phyloP scores from a whole-genome alignment of 2,797 vertebrate genomes.

The Notamacropus eugenii region DNA sequence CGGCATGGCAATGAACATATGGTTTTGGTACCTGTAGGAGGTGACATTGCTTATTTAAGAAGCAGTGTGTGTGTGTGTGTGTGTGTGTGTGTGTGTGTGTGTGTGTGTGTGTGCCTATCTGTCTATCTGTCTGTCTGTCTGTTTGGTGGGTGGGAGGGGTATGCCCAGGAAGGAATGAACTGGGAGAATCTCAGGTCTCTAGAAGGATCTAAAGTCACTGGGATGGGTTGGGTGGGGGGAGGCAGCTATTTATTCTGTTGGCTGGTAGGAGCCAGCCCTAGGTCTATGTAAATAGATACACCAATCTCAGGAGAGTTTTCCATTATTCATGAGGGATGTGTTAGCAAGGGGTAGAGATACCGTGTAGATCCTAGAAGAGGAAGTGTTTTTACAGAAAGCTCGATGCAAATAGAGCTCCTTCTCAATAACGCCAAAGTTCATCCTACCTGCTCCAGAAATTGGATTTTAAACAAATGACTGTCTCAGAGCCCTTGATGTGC shows the following conservation, averaged over 20 bases:
- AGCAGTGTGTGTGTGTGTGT: no score
- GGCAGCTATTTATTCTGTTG: background rate
- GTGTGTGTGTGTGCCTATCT: no score
- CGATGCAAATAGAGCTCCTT: conserved; percentile 73
- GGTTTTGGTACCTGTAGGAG: background rate
- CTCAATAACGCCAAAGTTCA: conserved; percentile 71
- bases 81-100: background rate
- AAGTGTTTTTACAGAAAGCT: conserved; percentile 59
- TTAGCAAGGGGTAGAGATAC: conserved; percentile 28
- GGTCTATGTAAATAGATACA: conserved; percentile 70
- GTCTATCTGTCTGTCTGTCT: no score
- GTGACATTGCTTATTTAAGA: background rate
- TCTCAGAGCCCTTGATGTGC: conserved; percentile 75
- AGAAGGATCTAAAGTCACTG: background rate
- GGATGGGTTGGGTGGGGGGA: background rate
- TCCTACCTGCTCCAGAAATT: conserved; percentile 62
- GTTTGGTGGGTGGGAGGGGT: background rate
- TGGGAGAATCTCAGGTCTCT: rapidly evolving
- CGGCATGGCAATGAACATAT: background rate
- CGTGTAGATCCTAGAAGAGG: conserved; percentile 55
- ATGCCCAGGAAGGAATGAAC: rapidly evolving
- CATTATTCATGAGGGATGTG: conserved; percentile 76
- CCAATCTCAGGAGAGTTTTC: conserved; percentile 68
- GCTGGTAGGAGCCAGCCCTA: conserved; percentile 22
- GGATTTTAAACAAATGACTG: conserved; percentile 70